phyloP scores from a whole-genome alignment of 2,113 vertebrate genomes.

The Anas platyrhynchos region DNA sequence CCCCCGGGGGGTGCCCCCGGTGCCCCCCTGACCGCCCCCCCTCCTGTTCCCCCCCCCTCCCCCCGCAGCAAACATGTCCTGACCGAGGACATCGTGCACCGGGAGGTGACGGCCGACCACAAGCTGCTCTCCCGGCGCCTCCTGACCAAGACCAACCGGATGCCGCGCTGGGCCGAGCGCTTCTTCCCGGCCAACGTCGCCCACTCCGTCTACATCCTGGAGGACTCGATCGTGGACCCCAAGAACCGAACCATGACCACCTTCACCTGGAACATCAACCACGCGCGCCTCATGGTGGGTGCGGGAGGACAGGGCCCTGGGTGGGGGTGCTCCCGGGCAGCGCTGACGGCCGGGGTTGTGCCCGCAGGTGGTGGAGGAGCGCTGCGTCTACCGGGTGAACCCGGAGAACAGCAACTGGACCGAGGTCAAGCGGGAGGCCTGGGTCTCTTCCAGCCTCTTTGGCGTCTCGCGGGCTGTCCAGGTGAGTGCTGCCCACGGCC shows the following conservation, averaged over 20 bases:
- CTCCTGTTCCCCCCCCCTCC: not conserved
- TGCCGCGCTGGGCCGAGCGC: conserved; percentile 93
- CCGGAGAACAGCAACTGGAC: conserved; percentile 91
- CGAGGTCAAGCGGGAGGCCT: conserved; percentile 92
- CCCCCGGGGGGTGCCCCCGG: too few species aligned
- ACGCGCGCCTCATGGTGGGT: conserved; percentile 90
- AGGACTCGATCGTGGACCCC: conserved; percentile 96
- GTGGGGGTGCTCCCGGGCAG: not conserved
- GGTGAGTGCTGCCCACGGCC: conserved; percentile 73
- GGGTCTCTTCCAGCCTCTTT: conserved; percentile 92
- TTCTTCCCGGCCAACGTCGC: conserved; percentile 92
- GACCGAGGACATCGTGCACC: conserved; percentile 95
- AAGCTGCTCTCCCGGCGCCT: conserved; percentile 94
- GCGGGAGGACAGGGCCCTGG: accelerated
- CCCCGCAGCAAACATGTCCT: conserved; percentile 92
- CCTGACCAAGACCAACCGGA: conserved; percentile 95
- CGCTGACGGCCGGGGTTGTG: not conserved
- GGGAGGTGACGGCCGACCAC: conserved; percentile 93
- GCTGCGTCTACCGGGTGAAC: conserved; percentile 89
- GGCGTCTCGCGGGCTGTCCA: conserved; percentile 93
- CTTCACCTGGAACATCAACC: conserved; percentile 96
- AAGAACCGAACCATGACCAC: conserved; percentile 93
- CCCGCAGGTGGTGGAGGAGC: conserved; percentile 88
- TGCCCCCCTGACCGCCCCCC: not conserved
- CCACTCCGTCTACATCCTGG: conserved; percentile 93